A percentile compares a stretch with the other conserved stretches of the same genome.
Evolutionary conservation across 2,797 vertebrate genomes (phyloP).

Genomic region (Clamator glandarius): DNA sequence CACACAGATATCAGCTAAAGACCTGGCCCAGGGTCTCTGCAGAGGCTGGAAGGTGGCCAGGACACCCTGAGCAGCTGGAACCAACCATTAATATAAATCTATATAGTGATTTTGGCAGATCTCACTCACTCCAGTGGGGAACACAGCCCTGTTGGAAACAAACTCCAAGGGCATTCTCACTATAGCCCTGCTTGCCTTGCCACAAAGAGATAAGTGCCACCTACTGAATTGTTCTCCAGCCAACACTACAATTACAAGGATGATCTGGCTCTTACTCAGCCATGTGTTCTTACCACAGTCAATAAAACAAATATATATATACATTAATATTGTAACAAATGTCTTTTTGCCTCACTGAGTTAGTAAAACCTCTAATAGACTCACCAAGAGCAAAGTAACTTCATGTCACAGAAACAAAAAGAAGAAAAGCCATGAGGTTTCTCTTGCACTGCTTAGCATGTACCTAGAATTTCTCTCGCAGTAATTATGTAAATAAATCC

Average conservation of each 20-base stretch:
- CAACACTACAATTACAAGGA: not conserved
- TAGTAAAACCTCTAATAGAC: not conserved
- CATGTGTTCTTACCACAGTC: not conserved
- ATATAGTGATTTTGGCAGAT: not conserved
- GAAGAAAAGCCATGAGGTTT: not conserved
- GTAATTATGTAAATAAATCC: constrained; percentile 66
- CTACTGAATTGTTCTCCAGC: not conserved
- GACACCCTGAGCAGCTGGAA: not conserved
- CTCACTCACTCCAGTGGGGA: not conserved
- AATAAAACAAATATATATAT: not conserved
- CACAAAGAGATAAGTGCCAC: not conserved
- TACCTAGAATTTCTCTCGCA: constrained; percentile 2
- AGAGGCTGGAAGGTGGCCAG: not conserved
- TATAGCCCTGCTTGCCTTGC: not conserved
- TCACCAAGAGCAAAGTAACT: not conserved
- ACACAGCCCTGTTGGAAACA: not conserved
- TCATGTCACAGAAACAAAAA: not conserved
- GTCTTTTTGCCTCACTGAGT: not conserved
- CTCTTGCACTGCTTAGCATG: not conserved
- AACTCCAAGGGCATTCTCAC: not conserved
- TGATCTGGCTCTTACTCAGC: not conserved
- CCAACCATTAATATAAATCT: fast-evolving
- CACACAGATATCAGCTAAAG: not conserved
- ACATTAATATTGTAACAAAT: not conserved
- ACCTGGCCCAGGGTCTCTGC: not conserved